These are phyloP conservation scores for Brenthis daphne DNA, from an alignment of 2,888 invertebrate species.

Conservation along the genomic window DNA sequence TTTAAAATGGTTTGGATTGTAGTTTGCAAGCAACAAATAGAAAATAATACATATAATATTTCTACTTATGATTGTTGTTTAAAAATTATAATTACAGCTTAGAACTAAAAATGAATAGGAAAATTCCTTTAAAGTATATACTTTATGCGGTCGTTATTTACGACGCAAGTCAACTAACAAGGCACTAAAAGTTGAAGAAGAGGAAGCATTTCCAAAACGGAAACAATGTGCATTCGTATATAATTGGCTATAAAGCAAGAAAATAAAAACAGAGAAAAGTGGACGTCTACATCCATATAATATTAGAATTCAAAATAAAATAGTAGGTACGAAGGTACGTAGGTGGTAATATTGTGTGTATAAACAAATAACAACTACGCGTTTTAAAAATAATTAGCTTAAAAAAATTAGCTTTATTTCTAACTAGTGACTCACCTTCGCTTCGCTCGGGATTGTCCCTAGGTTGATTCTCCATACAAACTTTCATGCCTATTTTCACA, in stretches of 20 bases:
- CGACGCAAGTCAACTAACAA: slow-evolving; percentile 28
- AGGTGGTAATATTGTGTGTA: too few relatives aligned
- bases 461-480: too few relatives aligned
- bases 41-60: neutral
- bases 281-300: slow-evolving; percentile 31
- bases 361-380: too few relatives aligned
- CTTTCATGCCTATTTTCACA: too few relatives aligned
- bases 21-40: neutral
- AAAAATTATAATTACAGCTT: slow-evolving; percentile 1
- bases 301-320: neutral
- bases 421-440: too few relatives aligned
- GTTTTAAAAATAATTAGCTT: too few relatives aligned
- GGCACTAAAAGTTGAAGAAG: slow-evolving; percentile 27
- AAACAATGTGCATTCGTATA: slow-evolving; percentile 42
- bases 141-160: slow-evolving; percentile 20
- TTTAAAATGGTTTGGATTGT: slow-evolving; percentile 8
- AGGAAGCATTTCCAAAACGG: slow-evolving; percentile 29
- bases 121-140: slow-evolving; percentile 1
- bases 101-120: slow-evolving; percentile 7
- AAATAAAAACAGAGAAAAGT: slow-evolving; percentile 39
- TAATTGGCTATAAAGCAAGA: slow-evolving; percentile 64
- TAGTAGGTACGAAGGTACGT: too few relatives aligned
- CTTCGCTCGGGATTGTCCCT: too few relatives aligned
- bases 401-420: too few relatives aligned
- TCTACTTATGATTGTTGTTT: neutral